Percentiles rank a stretch among this genome's conserved stretches.
Evolutionary conservation across 2,888 invertebrate genomes (phyloP).

Genomic region (Tipula helvola): DNA sequence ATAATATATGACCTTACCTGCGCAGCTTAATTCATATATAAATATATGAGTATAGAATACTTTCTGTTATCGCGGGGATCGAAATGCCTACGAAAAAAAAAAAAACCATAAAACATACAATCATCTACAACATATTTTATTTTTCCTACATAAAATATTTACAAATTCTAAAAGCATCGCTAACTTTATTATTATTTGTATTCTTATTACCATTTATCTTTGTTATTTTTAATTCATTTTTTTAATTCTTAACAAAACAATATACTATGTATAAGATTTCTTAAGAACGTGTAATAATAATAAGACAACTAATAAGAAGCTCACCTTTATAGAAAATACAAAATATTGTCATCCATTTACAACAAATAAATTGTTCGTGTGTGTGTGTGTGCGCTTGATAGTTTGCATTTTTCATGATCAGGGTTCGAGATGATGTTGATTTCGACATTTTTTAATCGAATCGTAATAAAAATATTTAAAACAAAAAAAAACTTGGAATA

Average conservation of each 20-base stretch:
- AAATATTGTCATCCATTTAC: background rate
- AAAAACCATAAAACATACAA: background rate
- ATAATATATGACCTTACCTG: background rate
- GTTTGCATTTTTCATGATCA: background rate
- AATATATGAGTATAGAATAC: background rate
- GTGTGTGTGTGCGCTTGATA: background rate
- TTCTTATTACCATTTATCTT: background rate
- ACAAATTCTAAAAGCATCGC: slow-evolving; percentile 4
- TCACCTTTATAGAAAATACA: background rate
- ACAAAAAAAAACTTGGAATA: no score
- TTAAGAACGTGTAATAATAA: background rate
- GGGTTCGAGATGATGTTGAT: background rate
- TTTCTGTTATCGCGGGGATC: background rate
- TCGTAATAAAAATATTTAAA: background rate
- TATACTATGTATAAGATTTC: background rate
- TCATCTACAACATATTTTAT: background rate
- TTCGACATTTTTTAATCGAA: background rate
- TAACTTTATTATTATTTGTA: background rate
- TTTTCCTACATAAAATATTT: background rate
- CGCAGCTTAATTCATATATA: background rate
- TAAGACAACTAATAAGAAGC: background rate
- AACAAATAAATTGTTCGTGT: background rate
- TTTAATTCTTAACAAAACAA: background rate
- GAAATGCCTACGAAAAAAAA: background rate
- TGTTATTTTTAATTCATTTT: background rate